These are phyloP conservation scores for Cyprinodon variegatus DNA, from an alignment of 2,113 vertebrate species.

Conservation along the genomic window DNA sequence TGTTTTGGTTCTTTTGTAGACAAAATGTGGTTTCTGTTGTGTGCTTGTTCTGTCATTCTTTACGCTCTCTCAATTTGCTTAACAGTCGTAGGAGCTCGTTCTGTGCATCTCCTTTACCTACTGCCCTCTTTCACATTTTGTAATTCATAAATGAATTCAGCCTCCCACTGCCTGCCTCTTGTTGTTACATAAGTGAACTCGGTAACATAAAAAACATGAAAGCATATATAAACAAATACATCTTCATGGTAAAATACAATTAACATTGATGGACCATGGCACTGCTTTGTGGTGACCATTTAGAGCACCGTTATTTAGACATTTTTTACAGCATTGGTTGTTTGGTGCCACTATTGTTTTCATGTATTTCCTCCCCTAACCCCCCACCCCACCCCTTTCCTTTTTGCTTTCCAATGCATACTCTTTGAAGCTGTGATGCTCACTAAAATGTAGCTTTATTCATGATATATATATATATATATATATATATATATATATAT, in stretches of 20 bases:
- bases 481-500: too few species aligned
- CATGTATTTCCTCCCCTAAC: neutral
- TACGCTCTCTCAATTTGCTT: conserved; percentile 2
- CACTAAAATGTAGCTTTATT: neutral
- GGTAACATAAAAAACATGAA: conserved; percentile 7
- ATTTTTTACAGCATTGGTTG: neutral
- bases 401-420: neutral
- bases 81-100: neutral
- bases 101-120: conserved; percentile 21
- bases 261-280: conserved; percentile 20
- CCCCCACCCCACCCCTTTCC: neutral
- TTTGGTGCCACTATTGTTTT: neutral
- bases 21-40: conserved; percentile 1
- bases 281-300: neutral
- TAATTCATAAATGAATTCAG: conserved; percentile 32
- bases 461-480: neutral
- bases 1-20: neutral
- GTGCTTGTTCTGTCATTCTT: neutral
- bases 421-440: neutral
- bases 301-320: neutral
- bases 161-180: conserved; percentile 41
- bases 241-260: neutral
- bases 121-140: conserved; percentile 32
- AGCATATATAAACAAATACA: neutral
- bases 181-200: conserved; percentile 55